These are phyloP conservation scores for Pachyuromys duprasi DNA, from an alignment of 2,797 vertebrate genomes.

Conservation along the genomic window DNA sequence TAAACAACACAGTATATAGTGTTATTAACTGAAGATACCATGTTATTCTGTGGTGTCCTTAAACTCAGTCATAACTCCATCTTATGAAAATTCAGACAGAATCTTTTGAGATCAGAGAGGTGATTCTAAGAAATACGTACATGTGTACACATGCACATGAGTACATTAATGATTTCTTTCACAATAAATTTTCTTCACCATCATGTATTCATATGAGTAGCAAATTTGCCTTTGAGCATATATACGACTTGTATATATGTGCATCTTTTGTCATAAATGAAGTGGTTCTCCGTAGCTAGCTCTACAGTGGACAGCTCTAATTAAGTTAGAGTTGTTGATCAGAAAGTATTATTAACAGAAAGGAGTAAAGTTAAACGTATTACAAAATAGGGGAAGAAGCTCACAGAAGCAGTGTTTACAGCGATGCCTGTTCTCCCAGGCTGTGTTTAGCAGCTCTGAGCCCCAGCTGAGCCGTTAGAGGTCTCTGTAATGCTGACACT, in stretches of 20 bases:
- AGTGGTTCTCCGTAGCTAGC: slow-evolving; percentile 7
- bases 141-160: not conserved
- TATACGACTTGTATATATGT: not conserved
- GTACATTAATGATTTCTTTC: slow-evolving; percentile 1
- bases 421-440: not conserved
- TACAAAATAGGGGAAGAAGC: not conserved
- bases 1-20: not conserved
- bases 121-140: not conserved
- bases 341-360: slow-evolving; percentile 28
- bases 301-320: not conserved
- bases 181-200: slow-evolving; percentile 50
- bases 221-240: not conserved
- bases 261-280: not conserved
- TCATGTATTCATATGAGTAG: slow-evolving; percentile 10
- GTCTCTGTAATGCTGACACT: not conserved
- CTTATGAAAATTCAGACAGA: slow-evolving; percentile 46
- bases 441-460: not conserved
- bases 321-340: slow-evolving; percentile 1
- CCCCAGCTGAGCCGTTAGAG: not conserved
- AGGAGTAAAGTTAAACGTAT: not conserved
- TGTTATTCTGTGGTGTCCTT: not conserved
- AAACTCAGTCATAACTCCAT: not conserved
- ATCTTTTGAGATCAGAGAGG: not conserved
- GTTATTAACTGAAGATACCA: not conserved
- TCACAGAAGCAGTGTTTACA: not conserved